Evolutionary conservation across 2,113 vertebrate species (phyloP).

Genomic region (Perognathus longimembris): DNA sequence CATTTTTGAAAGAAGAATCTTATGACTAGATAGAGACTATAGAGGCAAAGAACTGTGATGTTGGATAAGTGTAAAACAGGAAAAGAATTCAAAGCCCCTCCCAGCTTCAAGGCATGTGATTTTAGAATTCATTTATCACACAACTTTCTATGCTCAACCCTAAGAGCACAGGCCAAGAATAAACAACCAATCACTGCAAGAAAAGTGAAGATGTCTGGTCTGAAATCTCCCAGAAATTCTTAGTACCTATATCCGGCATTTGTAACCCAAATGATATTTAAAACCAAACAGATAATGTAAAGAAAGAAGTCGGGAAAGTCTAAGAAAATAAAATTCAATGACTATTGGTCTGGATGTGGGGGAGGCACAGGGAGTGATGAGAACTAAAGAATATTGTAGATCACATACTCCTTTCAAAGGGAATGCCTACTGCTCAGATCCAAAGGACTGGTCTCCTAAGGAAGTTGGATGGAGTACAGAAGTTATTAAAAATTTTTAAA

Average conservation of each 20-base stretch:
- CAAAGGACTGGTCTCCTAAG: neutral
- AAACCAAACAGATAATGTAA: neutral
- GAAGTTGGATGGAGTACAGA: neutral
- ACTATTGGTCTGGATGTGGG: neutral
- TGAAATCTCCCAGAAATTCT: neutral
- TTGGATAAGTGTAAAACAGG: neutral
- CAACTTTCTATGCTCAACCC: neutral
- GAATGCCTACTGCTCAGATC: neutral
- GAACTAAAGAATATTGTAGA: neutral
- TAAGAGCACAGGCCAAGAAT: neutral
- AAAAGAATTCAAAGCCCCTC: neutral
- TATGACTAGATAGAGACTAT: neutral
- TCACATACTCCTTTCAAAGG: neutral
- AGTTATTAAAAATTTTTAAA: neutral
- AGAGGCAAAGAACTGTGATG: neutral
- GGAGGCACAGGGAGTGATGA: neutral
- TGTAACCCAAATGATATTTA: neutral
- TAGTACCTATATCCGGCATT: neutral
- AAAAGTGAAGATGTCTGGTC: neutral
- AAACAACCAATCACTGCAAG: neutral
- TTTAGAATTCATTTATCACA: neutral
- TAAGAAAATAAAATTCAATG: neutral
- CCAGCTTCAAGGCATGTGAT: neutral
- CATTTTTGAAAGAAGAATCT: neutral
- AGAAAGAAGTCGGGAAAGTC: neutral